Conservation (phyloP, 2,797 vertebrate genomes). For the Notamacropus eugenii region DNA sequence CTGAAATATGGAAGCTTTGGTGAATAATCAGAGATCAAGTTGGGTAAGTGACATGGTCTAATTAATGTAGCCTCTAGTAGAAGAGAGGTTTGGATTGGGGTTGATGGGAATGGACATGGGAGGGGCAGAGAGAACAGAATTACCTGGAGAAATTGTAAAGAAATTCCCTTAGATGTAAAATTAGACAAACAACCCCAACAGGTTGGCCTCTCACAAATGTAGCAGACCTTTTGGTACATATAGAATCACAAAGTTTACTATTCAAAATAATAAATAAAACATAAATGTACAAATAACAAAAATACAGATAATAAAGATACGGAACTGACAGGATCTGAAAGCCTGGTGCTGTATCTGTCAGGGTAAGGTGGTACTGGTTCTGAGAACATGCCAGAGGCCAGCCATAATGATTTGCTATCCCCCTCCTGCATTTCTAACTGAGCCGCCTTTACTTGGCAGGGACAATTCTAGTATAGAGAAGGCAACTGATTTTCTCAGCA, state of each 20-base stretch:
- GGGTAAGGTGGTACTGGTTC: neutral
- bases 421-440: neutral
- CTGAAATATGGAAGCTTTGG: neutral
- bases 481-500: neutral
- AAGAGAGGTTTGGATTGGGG: neutral
- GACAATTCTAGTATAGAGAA: neutral
- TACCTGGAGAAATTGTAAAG: neutral
- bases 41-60: neutral
- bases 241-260: neutral
- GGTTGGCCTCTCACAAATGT: neutral
- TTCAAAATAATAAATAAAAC: neutral
- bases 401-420: neutral
- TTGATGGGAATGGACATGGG: neutral
- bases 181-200: neutral
- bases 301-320: neutral
- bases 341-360: neutral
- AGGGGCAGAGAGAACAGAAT: neutral
- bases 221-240: neutral
- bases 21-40: neutral
- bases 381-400: neutral
- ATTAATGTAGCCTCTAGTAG: neutral
- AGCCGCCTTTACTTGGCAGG: neutral
- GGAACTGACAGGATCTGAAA: neutral
- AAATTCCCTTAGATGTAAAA: neutral
- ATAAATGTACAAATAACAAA: neutral